These are phyloP conservation scores for Coracopsis vasa DNA, from an alignment of 2,113 vertebrate genomes.

Conservation along the genomic window DNA sequence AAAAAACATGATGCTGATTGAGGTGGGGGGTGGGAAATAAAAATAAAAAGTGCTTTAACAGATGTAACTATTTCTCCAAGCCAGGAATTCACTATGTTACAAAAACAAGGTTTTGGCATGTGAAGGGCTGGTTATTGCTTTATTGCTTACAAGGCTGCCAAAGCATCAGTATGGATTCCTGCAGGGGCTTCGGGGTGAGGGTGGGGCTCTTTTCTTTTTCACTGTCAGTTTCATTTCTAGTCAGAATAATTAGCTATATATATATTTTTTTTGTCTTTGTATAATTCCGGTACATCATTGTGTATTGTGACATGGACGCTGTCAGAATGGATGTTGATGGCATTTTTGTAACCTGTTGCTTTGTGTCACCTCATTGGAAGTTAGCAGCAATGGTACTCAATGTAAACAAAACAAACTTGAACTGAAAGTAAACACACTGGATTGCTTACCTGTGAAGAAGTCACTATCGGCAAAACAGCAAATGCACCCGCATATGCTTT, in stretches of 20 bases:
- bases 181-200: neutral
- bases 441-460: slow-evolving; percentile 5
- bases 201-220: neutral
- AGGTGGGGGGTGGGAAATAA: neutral
- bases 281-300: slow-evolving; percentile 56
- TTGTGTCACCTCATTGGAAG: slow-evolving; percentile 49
- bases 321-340: slow-evolving; percentile 50
- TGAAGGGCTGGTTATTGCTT: neutral
- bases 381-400: slow-evolving; percentile 21
- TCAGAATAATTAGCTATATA: slow-evolving; percentile 37
- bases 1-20: neutral
- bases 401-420: slow-evolving; percentile 19
- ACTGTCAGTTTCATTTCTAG: slow-evolving; percentile 61
- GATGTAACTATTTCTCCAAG: neutral
- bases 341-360: slow-evolving; percentile 58
- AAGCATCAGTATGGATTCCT: slow-evolving; percentile 26
- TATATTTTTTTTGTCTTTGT: slow-evolving; percentile 62
- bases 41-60: slow-evolving; percentile 11
- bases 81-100: neutral
- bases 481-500: fast-evolving
- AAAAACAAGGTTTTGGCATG: slow-evolving; percentile 13
- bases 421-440: slow-evolving; percentile 56
- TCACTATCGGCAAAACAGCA: neutral
- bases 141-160: neutral
- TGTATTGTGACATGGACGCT: slow-evolving; percentile 68